Base-by-base conservation (phyloP, 2,797 vertebrate genomes). In the Danio tinwini region DNA sequence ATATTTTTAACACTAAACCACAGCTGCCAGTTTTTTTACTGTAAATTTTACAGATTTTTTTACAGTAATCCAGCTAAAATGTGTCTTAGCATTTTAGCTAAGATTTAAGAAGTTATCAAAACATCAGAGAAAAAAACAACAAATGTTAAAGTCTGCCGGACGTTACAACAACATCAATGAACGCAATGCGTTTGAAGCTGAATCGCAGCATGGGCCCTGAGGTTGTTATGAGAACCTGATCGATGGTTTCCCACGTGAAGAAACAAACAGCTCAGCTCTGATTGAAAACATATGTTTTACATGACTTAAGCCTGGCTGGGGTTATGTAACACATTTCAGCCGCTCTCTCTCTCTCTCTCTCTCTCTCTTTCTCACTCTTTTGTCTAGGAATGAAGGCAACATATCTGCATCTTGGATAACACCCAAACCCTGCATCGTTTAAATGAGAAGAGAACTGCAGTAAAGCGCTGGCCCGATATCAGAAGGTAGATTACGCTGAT, bases 401-500 rank as follows among this genome's bases (percentile, higher is more conserved):
- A 77, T 74, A 55, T 71, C 17, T 0, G 59, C 56, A 73, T 69
- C 62, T 64, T 78, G 68, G 74, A 76, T 42, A 19, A 40, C 82
- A 80, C 65, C 76, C 69, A 75, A 62, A 42, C 53, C 49, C 55
- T 74, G 44, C 69, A 74, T 82, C 47, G 52, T 67, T 74, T 76
- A 68, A 73, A 81, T 84, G 52, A 81, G 78, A 56, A 64, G 53
- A 62, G 71, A 82, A 68, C 81, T 74, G 81, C 52, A 40, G 63
- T 77, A 75, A 50, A 76, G 76, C 29, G 53, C 64, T 88, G 85
- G 82, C 84, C 55, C 19, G 16, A 29, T 17, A 80, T 81, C 86
- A 86, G 67, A 69, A 73, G 61, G 47, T 63, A 63, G 63, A 82
- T 81, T 73, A 49, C 40, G 70, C 69, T 55, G 53, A 65, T 67